Base-by-base conservation (phyloP, 1,140 invertebrate genomes). In the Brachionus angularis region DNA sequence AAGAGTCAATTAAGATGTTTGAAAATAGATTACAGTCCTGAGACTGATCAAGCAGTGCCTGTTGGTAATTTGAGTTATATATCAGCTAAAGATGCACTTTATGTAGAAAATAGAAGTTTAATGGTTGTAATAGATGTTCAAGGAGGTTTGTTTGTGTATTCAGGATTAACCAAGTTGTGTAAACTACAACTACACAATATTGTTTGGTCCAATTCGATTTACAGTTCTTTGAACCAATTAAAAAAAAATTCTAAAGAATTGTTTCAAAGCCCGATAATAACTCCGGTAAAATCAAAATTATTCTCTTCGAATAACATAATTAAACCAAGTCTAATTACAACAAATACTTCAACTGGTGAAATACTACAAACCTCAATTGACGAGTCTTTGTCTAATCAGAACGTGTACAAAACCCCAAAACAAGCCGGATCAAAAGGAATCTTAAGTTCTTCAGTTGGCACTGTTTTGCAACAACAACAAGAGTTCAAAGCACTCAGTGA, bases 121-220 rank as follows among this genome's bases (percentile, higher is more conserved):
- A 67, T 67, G 62, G 42, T 67, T 25, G 47, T 50, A 14, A 46
- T 67, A 21, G 62, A 67, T 27, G 33, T 25, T 2, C 42, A 47
- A 46, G 18, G 23, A 8, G 34, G 42, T 10, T 21, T 67, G 3
- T 67, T 47, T 67, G 62, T 67, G 3, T 67, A 67, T 12, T 67
- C 62, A 21, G 62, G 62, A 12, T 14, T 67, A 10, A 67, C 29
- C 18, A 67, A 67, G 23, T 18, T 67, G 25, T 67, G 62, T 42
- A 67, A 67, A n/a, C 42, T 67, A 14, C 62, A 67, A 36, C 4
- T 67, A 14, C 62, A 67, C 31, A 67, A 67, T 21, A 67, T 67
- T n/a, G 0, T 33, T 3, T 67, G 62, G 62, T 46, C 62, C 10
- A 58, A 58, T n/a, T 34, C 33, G n/a, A 18, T 58, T 39, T 25